These are phyloP conservation scores for Petrocephalus sullivani DNA, from an alignment of 2,797 vertebrate genomes.

Conservation along the genomic window DNA sequence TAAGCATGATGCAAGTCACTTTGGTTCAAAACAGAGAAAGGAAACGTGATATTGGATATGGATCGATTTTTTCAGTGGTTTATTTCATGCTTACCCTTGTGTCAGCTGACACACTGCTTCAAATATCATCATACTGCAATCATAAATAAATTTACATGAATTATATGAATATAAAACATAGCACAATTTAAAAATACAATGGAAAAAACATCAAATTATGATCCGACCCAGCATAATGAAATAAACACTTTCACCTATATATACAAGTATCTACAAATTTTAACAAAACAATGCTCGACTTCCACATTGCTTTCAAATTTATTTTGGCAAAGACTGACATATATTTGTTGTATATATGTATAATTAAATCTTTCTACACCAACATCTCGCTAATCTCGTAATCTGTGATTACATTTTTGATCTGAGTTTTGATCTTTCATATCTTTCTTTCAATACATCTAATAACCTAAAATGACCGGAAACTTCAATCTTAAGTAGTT, in stretches of 20 bases:
- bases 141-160: not conserved
- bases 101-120: not conserved
- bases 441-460: not conserved
- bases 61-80: not conserved
- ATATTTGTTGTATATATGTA: not conserved
- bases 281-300: not conserved
- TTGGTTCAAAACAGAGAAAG: not conserved
- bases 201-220: not conserved
- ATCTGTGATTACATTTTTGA: not conserved
- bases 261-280: conserved; percentile 5
- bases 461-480: not conserved
- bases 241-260: not conserved
- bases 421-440: not conserved
- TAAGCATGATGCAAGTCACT: too few species aligned
- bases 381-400: not conserved
- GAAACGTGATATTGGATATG: too few species aligned
- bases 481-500: not conserved
- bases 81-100: not conserved
- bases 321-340: not conserved
- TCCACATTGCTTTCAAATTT: not conserved
- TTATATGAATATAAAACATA: not conserved
- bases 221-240: not conserved
- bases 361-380: not conserved
- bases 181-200: conserved; percentile 6
- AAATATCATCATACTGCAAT: not conserved